Conservation (phyloP, 2,113 vertebrate genomes). For the Alethe diademata region DNA sequence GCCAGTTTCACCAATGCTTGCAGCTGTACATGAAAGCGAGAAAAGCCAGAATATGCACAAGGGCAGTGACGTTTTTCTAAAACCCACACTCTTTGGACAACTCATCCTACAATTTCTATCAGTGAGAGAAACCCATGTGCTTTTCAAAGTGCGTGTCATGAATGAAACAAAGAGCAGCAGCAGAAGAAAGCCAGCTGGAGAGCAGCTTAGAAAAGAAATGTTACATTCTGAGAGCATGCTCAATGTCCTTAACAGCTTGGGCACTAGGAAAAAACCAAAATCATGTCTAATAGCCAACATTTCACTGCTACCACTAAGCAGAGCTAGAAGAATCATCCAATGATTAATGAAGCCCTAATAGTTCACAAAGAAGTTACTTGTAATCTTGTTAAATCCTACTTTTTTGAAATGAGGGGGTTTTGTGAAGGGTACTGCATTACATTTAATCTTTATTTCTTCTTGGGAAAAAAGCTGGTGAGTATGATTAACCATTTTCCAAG, state of each 20-base stretch:
- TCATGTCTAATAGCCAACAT: not conserved
- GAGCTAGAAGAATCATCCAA: not conserved
- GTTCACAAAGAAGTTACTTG: not conserved
- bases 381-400: not conserved
- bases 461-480: not conserved
- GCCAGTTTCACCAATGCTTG: not conserved
- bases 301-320: not conserved
- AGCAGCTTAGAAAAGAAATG: not conserved
- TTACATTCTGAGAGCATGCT: not conserved
- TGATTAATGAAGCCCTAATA: not conserved
- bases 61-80: not conserved
- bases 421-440: not conserved
- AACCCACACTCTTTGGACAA: not conserved
- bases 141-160: not conserved
- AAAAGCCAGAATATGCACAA: not conserved
- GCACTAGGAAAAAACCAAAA: not conserved
- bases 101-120: constrained; percentile 38
- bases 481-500: not conserved
- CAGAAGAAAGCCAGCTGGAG: not conserved
- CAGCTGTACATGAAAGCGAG: not conserved
- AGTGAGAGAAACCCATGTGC: not conserved
- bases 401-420: not conserved
- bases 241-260: not conserved
- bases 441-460: not conserved
- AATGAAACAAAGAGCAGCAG: constrained; percentile 20